These are phyloP conservation scores for Erethizon dorsatum DNA, from an alignment of 2,797 vertebrate species.

Conservation along the genomic window DNA sequence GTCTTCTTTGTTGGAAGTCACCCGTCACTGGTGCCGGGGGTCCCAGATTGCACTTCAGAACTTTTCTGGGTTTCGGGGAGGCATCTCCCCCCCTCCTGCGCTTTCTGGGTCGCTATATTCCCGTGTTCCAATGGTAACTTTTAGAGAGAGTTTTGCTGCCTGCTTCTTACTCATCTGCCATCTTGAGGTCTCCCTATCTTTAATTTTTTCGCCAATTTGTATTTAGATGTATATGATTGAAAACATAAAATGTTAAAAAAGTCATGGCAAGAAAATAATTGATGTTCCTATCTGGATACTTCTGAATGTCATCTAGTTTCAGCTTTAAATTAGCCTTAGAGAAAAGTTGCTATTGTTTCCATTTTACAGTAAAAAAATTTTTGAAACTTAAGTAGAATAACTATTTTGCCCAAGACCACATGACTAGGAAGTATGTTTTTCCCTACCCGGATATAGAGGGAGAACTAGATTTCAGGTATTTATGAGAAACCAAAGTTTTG, in stretches of 20 bases:
- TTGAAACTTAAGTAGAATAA: slow-evolving; percentile 7
- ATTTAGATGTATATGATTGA: background rate
- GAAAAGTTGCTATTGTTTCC: background rate
- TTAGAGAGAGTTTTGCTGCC: too few species aligned
- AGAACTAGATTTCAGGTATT: background rate
- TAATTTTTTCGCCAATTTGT: slow-evolving; percentile 19
- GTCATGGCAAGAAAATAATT: slow-evolving; percentile 20
- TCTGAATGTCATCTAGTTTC: background rate
- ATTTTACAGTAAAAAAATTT: background rate
- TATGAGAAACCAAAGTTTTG: background rate
- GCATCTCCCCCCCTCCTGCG: too few species aligned
- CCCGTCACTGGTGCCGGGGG: too few species aligned
- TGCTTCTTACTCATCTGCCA: too few species aligned
- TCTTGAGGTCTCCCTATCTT: too few species aligned
- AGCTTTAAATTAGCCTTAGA: background rate
- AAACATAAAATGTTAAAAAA: background rate
- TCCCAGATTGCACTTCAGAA: too few species aligned
- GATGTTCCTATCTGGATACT: background rate
- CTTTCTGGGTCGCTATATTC: too few species aligned
- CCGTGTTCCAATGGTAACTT: too few species aligned
- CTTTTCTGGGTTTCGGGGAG: too few species aligned
- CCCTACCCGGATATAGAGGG: background rate
- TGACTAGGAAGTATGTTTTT: background rate
- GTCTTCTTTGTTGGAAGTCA: too few species aligned
- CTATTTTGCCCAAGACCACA: background rate